Evolutionary conservation across 92 coral and sea anemone genomes (phyloP).

Genomic region (Zoanthus sansibaricus): DNA sequence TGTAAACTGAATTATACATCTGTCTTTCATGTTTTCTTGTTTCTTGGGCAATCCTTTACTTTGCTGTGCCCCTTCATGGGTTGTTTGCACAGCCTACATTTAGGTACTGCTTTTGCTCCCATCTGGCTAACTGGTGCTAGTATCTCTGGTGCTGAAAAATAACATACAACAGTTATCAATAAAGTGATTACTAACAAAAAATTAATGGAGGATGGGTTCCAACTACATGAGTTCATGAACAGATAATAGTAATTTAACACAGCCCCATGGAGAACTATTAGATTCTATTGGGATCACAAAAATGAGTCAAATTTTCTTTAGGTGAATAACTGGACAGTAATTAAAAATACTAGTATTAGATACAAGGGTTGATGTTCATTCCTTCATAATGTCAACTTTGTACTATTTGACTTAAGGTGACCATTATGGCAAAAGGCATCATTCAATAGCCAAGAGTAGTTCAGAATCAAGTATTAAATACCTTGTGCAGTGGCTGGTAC

Average conservation of each 20-base stretch:
- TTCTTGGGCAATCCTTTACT: not conserved
- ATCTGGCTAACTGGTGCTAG: not conserved
- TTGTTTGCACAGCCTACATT: conserved; percentile 7
- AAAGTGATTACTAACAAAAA: not conserved
- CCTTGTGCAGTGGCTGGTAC: conserved; percentile 39
- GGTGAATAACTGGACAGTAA: too few species aligned
- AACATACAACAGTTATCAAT: not conserved
- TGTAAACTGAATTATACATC: not conserved
- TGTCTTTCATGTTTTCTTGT: not conserved
- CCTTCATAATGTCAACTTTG: not conserved
- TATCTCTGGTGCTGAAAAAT: not conserved
- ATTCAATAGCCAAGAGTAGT: not conserved
- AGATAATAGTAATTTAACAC: not conserved
- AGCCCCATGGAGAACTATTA: not conserved
- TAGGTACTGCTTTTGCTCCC: not conserved
- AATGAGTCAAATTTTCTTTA: too few species aligned
- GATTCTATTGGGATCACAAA: too few species aligned
- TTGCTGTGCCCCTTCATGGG: conserved; percentile 7
- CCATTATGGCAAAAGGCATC: not conserved
- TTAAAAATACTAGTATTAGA: not conserved
- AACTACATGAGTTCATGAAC: not conserved
- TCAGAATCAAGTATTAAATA: not conserved
- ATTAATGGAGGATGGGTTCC: not conserved
- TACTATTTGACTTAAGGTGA: not conserved
- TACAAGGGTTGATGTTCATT: conserved; percentile 1